Evolutionary conservation across 2,888 invertebrate species (phyloP), one percentile per base, ranked within the genome.

Genomic region (Baccha elongata): DNA sequence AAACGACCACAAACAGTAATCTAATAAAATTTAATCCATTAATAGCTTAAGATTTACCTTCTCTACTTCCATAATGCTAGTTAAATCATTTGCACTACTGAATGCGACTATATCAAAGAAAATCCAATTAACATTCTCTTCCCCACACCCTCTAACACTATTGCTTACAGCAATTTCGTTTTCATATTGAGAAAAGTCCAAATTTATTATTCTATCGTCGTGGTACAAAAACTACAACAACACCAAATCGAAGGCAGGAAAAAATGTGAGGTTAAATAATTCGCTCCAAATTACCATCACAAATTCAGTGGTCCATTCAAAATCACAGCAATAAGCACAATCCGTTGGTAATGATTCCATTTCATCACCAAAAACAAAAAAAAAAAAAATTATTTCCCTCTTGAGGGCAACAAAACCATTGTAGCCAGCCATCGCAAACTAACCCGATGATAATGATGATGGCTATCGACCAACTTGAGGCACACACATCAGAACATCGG

Each of bases 261-360:
- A 42, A 21, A 58, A 58, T 40, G 48, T 29, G 19, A 32, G 46
- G 50, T 42, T 10, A 69, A 74, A 68, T 69, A 69, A 52, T 58
- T 4, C 5, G 74, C 64, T 17, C 29, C 32, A 44, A 60, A 62
- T 48, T 55, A 67, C 69, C 35, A 44, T 37, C 67, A 17, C 68
- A 15, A 48, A 48, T 64, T 55, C 19, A 35, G 53, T 35, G 13
- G 68, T 19, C 23, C 42, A 26, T 46, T 75, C 64, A 35, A 58
- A 80, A 75, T 55, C 74, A 74, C 68, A 64, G 50, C 64, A 53
- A 48, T 80, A 50, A 64, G 80, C 68, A 50, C 48, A 79, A 67
- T 60, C 60, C 73, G 21, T 60, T 79, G 58, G 58, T 50, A 65
- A 60, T 65, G 78, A 52, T 44, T 37, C 53, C 60, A 44, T 78